These are phyloP conservation scores for Dufourea novaeangliae DNA, from an alignment of 1,140 invertebrate genomes.

Conservation along the genomic window DNA sequence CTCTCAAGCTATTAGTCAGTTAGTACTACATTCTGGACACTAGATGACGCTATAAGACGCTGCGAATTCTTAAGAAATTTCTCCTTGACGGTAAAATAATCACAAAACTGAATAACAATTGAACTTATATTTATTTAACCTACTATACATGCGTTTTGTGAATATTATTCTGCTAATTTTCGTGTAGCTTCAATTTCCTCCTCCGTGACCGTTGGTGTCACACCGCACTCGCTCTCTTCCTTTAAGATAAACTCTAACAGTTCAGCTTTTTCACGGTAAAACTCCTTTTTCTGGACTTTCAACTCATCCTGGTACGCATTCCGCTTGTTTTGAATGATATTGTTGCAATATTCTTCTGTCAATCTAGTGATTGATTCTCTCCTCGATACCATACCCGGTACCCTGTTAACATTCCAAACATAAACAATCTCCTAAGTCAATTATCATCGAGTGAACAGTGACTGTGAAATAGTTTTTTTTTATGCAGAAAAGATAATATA, in stretches of 20 bases:
- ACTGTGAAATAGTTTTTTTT: background rate
- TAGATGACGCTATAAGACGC: too few relatives aligned
- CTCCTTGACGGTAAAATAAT: too few relatives aligned
- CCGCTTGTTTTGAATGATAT: constrained; percentile 85
- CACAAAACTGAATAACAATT: background rate
- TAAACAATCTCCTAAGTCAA: background rate
- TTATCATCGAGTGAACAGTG: background rate
- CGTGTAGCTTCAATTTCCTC: constrained; percentile 85
- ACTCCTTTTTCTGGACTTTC: constrained; percentile 86
- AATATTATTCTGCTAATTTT: constrained; percentile 80
- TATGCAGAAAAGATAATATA: constrained; percentile 72
- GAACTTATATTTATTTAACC: constrained; percentile 28
- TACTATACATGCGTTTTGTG: constrained; percentile 4
- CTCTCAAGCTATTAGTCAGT: too few relatives aligned
- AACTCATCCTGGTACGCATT: constrained; percentile 84
- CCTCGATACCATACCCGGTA: constrained; percentile 64
- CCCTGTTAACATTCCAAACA: background rate
- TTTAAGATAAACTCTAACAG: constrained; percentile 86
- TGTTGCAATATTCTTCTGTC: constrained; percentile 85
- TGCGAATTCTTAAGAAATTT: too few relatives aligned
- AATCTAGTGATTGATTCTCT: constrained; percentile 86
- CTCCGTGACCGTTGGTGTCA: constrained; percentile 84
- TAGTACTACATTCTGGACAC: too few relatives aligned
- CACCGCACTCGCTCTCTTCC: constrained; percentile 86
- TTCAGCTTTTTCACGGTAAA: constrained; percentile 83